Evolutionary conservation across 1,140 invertebrate genomes (phyloP), one percentile per base, ranked within the genome.

Genomic region (Heliconius eleuchia): DNA sequence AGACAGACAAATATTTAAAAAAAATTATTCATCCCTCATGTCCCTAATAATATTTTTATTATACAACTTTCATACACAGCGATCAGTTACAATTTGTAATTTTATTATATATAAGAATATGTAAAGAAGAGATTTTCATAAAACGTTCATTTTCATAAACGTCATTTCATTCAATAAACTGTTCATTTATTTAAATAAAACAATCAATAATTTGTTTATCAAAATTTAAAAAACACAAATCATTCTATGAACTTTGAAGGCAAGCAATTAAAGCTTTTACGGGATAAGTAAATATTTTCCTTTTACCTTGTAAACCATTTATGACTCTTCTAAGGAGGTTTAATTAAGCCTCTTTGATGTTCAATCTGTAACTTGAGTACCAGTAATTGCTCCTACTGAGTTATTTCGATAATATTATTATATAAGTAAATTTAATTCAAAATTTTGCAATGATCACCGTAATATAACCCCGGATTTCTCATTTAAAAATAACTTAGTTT

Each of bases 301-400:
- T 88, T 87, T 90, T 90, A 89, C 88, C 88, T 90, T 85, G 86
- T 83, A 86, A 85, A 86, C 83, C 89, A 92, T 93, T 91, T 92
- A 92, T 90, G 87, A 87, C 83, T 86, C 86, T 85, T 86, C 86
- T 83, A 88, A 89, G 85, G 87, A 89, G 85, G 87, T 86, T 91
- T 92, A 92, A 92, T 94, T 93, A 93, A 91, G 79, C 78, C 50
- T 82, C 87, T 94, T 94, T 94, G 92, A 94, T 92, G 91, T 94
- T 92, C 90, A 92, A 94, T 91, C 89, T 89, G 87, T 89, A 88
- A 91, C 89, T 84, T 80, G 85, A 91, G 85, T 88, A 87, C 86
- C 83, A 81, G 86, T 91, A 91, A 93, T 93, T 93, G 87, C 87
- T 84, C 83, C 79, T 80, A 85, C 79, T 84, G 76, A 78, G 82